Percentiles rank a stretch among this genome's conserved stretches.
Conservation (phyloP, 2,797 vertebrate species). For the Spinibarbus caldwelli region DNA sequence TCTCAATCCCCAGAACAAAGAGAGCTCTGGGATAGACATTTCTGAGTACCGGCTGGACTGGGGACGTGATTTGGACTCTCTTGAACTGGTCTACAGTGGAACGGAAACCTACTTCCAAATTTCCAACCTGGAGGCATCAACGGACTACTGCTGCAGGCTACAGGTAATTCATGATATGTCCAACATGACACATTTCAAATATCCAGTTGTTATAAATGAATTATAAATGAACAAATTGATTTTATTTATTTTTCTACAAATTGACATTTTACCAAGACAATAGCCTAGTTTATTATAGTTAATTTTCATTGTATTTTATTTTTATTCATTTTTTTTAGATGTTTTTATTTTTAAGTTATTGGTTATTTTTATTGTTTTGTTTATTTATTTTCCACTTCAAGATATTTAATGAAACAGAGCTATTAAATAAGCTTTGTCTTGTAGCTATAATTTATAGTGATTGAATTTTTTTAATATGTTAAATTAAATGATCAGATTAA, state of each 20-base stretch:
- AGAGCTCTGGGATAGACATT: conserved; percentile 91
- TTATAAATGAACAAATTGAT: neutral
- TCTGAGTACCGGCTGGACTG: conserved; percentile 95
- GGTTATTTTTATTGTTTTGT: neutral
- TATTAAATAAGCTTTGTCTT: neutral
- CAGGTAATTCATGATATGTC: conserved; percentile 78
- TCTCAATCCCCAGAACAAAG: conserved; percentile 83
- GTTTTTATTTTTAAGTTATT: neutral
- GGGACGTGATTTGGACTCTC: conserved; percentile 86
- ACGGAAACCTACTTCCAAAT: conserved; percentile 88
- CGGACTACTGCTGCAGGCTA: conserved; percentile 90
- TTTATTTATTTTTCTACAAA: neutral
- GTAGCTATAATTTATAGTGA: neutral
- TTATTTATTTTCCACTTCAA: neutral
- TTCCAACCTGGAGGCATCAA: conserved; percentile 84
- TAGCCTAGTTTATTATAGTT: neutral
- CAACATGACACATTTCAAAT: neutral
- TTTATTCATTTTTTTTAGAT: neutral
- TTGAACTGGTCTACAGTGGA: conserved; percentile 88
- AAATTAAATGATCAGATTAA: too few relatives aligned
- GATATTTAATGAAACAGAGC: neutral
- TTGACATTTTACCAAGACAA: neutral
- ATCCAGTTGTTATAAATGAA: neutral
- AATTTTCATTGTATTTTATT: neutral
- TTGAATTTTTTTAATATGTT: neutral